Conservation (phyloP, 2,797 vertebrate genomes). For the Spinibarbus caldwelli region DNA sequence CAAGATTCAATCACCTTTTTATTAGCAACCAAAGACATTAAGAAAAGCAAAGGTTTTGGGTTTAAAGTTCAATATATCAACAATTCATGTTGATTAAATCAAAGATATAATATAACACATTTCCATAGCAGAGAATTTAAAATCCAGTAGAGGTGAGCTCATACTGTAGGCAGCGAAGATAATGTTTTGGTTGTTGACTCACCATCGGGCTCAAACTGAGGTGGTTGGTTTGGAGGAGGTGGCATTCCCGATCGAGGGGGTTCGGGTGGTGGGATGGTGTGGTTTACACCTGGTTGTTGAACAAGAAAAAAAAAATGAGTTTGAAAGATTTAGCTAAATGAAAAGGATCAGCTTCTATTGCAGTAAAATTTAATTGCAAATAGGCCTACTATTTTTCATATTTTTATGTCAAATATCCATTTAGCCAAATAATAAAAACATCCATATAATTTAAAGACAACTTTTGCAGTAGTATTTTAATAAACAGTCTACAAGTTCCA, state of each 20-base stretch:
- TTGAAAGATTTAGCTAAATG: neutral
- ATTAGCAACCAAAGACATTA: neutral
- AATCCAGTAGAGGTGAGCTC: neutral
- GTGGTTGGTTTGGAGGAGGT: constrained; percentile 54
- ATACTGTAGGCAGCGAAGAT: neutral
- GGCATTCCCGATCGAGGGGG: constrained; percentile 56
- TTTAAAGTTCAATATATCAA: neutral
- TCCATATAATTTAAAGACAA: neutral
- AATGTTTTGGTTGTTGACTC: neutral
- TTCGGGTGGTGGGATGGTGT: constrained; percentile 72
- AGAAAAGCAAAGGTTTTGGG: neutral
- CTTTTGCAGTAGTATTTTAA: neutral
- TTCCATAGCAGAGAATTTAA: neutral
- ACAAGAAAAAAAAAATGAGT: neutral
- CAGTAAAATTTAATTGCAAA: neutral
- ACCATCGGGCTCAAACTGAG: constrained; percentile 72
- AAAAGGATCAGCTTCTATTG: neutral
- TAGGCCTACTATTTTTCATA: neutral
- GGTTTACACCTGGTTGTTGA: constrained; percentile 68
- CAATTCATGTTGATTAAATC: neutral
- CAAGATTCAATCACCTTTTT: neutral
- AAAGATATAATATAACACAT: neutral
- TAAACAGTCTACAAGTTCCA: neutral
- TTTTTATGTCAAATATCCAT: neutral
- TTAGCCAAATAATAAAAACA: neutral